A percentile compares a stretch with the other conserved stretches of the same genome.
Conservation (phyloP, 2,888 invertebrate genomes). For the Diabrotica balteata region DNA sequence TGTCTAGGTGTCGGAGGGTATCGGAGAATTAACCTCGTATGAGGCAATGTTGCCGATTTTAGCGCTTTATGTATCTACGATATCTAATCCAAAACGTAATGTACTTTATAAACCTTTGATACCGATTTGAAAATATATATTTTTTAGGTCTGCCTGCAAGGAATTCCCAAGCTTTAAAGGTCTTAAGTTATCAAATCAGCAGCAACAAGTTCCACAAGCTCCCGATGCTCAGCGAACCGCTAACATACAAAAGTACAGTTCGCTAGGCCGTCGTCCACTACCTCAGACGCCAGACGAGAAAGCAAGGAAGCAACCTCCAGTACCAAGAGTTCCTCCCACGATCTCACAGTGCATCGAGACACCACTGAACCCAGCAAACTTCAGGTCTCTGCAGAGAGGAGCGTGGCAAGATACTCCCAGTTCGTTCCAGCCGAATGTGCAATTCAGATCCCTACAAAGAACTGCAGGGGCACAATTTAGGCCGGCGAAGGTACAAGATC, state of each 20-base stretch:
- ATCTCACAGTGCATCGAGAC: slow-evolving; percentile 54
- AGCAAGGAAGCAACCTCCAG: slow-evolving; percentile 53
- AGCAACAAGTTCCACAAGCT: slow-evolving; percentile 44
- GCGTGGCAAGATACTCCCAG: slow-evolving; percentile 55
- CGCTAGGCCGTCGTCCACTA: slow-evolving; percentile 58
- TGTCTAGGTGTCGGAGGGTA: too few relatives aligned
- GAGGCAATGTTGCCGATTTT: too few relatives aligned
- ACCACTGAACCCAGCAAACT: slow-evolving; percentile 62
- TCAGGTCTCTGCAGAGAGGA: slow-evolving; percentile 61
- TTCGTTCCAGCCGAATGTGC: slow-evolving; percentile 51
- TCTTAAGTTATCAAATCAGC: slow-evolving; percentile 65
- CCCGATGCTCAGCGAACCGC: slow-evolving; percentile 53
- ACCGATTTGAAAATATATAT: too few relatives aligned
- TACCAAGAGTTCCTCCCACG: slow-evolving; percentile 58
- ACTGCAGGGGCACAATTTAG: slow-evolving; percentile 56
- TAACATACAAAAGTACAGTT: slow-evolving; percentile 60
- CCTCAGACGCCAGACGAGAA: slow-evolving; percentile 61
- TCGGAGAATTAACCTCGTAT: too few relatives aligned
- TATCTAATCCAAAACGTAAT: too few relatives aligned
- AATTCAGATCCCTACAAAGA: slow-evolving; percentile 61
- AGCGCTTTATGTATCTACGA: too few relatives aligned
- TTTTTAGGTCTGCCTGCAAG: slow-evolving; percentile 62
- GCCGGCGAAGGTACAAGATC: slow-evolving; percentile 59
- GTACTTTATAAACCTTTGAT: too few relatives aligned
- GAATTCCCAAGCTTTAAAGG: slow-evolving; percentile 63